Conservation (phyloP, 2,797 vertebrate species). For the Ibycter americanus region DNA sequence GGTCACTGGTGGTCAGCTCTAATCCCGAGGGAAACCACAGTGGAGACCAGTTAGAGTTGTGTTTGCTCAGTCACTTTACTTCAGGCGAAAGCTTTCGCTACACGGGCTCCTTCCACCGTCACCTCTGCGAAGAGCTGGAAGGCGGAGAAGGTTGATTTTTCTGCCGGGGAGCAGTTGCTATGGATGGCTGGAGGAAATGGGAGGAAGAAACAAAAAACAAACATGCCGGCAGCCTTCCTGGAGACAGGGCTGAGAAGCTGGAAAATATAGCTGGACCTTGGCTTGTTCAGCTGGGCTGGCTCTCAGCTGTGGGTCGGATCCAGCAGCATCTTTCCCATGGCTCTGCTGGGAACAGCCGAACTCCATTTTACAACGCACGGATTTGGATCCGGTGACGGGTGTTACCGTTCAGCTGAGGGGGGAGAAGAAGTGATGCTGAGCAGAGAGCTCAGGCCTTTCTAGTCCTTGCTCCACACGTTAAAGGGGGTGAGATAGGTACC, state of each 20-base stretch:
- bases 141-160: background rate
- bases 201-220: conserved; percentile 44
- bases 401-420: background rate
- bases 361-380: background rate
- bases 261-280: conserved; percentile 45
- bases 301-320: background rate
- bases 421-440: background rate
- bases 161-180: background rate
- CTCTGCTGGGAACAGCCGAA: background rate
- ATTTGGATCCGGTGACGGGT: background rate
- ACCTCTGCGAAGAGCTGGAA: background rate
- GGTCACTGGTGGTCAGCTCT: background rate
- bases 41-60: background rate
- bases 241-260: conserved; percentile 54
- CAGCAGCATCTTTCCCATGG: background rate
- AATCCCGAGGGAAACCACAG: background rate
- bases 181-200: conserved; percentile 39
- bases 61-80: background rate
- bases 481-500: background rate
- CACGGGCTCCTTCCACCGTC: accelerated
- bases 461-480: background rate
- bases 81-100: background rate
- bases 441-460: background rate
- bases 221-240: conserved; percentile 58
- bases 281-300: background rate